Evolutionary conservation across 2,797 vertebrate species (phyloP).

Genomic region (Anableps anableps): DNA sequence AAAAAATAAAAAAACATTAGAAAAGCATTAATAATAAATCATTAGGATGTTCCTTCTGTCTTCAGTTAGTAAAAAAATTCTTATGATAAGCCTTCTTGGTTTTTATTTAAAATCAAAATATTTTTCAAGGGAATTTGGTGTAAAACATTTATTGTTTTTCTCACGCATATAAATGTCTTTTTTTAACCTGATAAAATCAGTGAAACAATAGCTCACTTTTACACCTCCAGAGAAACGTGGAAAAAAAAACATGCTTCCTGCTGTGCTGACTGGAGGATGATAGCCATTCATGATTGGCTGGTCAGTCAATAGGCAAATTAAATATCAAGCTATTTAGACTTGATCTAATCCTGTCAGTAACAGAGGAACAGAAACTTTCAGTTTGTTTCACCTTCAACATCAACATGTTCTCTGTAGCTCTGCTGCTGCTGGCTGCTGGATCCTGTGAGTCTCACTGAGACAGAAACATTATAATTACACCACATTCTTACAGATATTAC

Average conservation of each 20-base stretch:
- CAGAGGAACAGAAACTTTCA: not conserved
- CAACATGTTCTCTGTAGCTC: not conserved
- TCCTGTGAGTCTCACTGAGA: not conserved
- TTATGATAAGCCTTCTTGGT: too few relatives aligned
- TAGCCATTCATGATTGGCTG: not conserved
- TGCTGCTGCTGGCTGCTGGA: not conserved
- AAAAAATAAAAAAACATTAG: too few relatives aligned
- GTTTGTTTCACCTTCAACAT: not conserved
- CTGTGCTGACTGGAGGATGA: not conserved
- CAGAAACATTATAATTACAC: too few relatives aligned
- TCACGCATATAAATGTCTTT: not conserved
- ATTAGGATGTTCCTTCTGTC: too few relatives aligned
- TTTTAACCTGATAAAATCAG: too few relatives aligned
- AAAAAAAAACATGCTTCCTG: not conserved
- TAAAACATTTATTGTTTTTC: too few relatives aligned
- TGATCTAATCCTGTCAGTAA: not conserved
- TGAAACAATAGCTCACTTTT: not conserved
- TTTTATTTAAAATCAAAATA: too few relatives aligned
- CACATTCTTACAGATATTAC: too few relatives aligned
- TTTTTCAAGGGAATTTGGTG: too few relatives aligned
- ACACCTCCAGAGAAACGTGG: not conserved
- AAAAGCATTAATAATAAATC: too few relatives aligned
- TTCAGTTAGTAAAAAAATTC: too few relatives aligned
- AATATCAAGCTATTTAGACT: not conserved
- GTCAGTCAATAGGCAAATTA: not conserved